phyloP scores from a whole-genome alignment of 2,888 invertebrate genomes.

The Drosophila affinis region DNA sequence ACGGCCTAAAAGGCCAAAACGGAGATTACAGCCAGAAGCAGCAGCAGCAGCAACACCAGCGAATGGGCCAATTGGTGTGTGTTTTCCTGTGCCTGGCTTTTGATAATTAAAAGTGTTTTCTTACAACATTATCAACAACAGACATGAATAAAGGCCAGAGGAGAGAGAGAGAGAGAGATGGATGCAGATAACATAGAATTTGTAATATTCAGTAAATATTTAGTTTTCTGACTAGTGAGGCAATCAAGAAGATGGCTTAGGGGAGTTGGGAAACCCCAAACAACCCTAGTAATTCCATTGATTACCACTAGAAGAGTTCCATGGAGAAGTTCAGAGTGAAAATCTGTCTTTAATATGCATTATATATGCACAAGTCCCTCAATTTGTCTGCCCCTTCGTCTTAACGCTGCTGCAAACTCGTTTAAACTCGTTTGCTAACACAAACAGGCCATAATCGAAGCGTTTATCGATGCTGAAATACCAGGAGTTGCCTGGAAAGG shows the following conservation, averaged over 20 bases:
- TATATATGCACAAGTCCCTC: too few species aligned
- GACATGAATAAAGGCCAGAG: constrained; percentile 9
- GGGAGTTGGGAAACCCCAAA: too few species aligned
- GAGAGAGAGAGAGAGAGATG: background rate
- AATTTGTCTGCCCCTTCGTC: too few species aligned
- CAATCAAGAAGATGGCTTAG: too few species aligned
- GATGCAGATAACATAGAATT: too few species aligned
- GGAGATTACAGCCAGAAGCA: constrained; percentile 28
- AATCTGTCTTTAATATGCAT: too few species aligned
- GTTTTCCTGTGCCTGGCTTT: background rate
- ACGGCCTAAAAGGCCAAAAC: constrained; percentile 27
- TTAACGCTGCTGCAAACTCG: too few species aligned
- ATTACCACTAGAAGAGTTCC: too few species aligned
- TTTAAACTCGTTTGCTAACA: background rate
- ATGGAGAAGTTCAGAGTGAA: too few species aligned
- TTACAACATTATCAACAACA: constrained; percentile 48
- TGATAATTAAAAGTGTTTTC: constrained; percentile 69
- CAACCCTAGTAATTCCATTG: too few species aligned
- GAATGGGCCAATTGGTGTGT: constrained; percentile 8
- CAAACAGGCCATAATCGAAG: background rate
- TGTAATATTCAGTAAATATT: too few species aligned
- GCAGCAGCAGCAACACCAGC: constrained; percentile 16
- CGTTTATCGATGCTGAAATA: background rate
- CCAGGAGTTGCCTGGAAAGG: background rate
- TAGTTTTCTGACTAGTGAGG: too few species aligned